Base-by-base conservation (phyloP, 2,888 invertebrate species). In the Mayetiola destructor region DNA sequence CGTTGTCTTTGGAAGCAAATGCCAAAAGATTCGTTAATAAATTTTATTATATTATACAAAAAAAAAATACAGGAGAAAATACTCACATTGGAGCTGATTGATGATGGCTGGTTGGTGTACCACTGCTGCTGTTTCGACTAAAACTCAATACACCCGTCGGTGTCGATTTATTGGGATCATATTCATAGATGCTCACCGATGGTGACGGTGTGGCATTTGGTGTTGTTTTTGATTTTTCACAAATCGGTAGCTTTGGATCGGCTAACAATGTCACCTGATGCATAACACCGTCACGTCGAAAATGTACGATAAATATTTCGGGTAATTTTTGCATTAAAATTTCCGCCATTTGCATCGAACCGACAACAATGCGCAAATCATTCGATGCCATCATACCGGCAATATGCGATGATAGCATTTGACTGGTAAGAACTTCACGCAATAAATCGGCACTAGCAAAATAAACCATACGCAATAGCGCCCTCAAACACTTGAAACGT, bases 361-460 rank as follows among this genome's bases (percentile, higher is more conserved):
- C 94, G 55, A 97, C 95, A 42, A 96, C 93, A 67, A 97, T 94
- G 66, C 94, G 84, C 61, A 97, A 78, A 76, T 97, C 97, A 69
- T 86, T 89, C 4, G 95, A 95, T 1, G 95, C 94, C 81, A 97
- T 83, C 95, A 97, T 97, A 59, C 94, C 94, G 30, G 96, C 96
- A 68, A 97, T 91, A 73, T 97, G 95, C 64, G 95, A 95, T 60
- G 92, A 91, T 58, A 94, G 91, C 62, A 89, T 81, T 73, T 80
- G 80, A 68, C 77, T 79, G 67, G 80, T 80, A 55, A 80, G 73
- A 61, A 83, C 82, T 63, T 82, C 85, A 65, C 86, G 81, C 55
- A 97, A 77, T 62, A 96, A 78, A 64, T 89, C 84, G 1, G 92
- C 83, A 62, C 85, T 85, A 10, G 93, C 91, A 71, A 94, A 96